Conservation (phyloP, 2,113 vertebrate genomes). For the Synchiropus splendidus region DNA sequence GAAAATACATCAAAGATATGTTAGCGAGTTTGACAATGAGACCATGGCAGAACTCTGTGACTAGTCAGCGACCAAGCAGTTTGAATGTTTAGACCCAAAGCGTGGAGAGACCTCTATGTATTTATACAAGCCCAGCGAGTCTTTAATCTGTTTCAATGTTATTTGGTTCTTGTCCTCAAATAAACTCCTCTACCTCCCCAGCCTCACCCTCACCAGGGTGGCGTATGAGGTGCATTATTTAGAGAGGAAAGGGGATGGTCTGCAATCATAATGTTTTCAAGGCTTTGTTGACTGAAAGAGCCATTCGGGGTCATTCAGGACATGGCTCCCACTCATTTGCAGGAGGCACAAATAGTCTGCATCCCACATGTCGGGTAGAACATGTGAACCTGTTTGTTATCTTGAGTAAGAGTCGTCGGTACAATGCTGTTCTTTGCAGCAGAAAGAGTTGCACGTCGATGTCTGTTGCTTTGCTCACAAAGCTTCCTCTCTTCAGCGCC, state of each 20-base stretch:
- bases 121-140: slow-evolving; percentile 5
- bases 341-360: no score
- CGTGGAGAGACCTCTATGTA: not conserved
- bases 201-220: slow-evolving; percentile 4
- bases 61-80: slow-evolving; percentile 1
- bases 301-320: slow-evolving; percentile 13
- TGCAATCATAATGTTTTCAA: slow-evolving; percentile 38
- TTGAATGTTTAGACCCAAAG: slow-evolving; percentile 11
- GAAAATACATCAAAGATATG: not conserved
- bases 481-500: slow-evolving; percentile 36
- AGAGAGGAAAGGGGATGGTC: slow-evolving; percentile 12
- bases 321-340: slow-evolving; percentile 38
- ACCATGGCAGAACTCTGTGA: not conserved
- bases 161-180: slow-evolving; percentile 18
- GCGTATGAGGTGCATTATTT: slow-evolving; percentile 30
- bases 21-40: not conserved
- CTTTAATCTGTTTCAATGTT: slow-evolving; percentile 22
- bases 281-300: slow-evolving; percentile 41
- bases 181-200: slow-evolving; percentile 10
- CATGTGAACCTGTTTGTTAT: slow-evolving; percentile 19
- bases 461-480: slow-evolving; percentile 31
- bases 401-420: no score
- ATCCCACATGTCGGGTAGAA: no score
- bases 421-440: no score
- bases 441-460: not conserved